Evolutionary conservation across 2,888 invertebrate species (phyloP).

Genomic region (Tipula lateralis): DNA sequence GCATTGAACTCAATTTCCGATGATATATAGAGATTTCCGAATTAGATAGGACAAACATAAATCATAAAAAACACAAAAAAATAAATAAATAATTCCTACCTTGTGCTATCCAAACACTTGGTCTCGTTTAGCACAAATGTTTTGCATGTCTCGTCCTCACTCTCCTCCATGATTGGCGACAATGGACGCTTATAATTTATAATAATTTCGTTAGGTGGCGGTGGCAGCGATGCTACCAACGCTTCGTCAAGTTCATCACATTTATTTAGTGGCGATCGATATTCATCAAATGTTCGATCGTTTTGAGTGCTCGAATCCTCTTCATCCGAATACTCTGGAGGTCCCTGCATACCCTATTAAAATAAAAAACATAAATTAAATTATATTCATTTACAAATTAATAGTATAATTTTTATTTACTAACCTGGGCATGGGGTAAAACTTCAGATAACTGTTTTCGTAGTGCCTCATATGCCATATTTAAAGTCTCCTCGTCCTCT

Average conservation of each 20-base stretch:
- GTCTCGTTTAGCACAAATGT: constrained; percentile 38
- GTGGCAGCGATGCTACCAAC: constrained; percentile 20
- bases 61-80: not conserved
- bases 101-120: constrained; percentile 38
- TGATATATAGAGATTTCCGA: not conserved
- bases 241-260: constrained; percentile 33
- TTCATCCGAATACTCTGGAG: constrained; percentile 36
- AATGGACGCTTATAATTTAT: constrained; percentile 38
- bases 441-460: constrained; percentile 37
- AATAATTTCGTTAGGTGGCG: constrained; percentile 36
- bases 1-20: not conserved
- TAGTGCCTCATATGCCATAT: constrained; percentile 36
- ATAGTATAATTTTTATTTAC: not conserved
- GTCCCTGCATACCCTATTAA: constrained; percentile 34
- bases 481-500: constrained; percentile 35
- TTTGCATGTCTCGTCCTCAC: constrained; percentile 38
- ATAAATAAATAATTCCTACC: constrained; percentile 32
- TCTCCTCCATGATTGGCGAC: constrained; percentile 39
- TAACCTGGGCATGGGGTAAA: constrained; percentile 36
- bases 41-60: not conserved
- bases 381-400: not conserved
- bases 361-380: not conserved
- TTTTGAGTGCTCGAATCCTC: constrained; percentile 33
- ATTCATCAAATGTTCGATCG: constrained; percentile 35
- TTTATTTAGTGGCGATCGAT: constrained; percentile 35